phyloP scores from a whole-genome alignment of 2,797 vertebrate genomes.

The Setipinna tenuifilis region DNA sequence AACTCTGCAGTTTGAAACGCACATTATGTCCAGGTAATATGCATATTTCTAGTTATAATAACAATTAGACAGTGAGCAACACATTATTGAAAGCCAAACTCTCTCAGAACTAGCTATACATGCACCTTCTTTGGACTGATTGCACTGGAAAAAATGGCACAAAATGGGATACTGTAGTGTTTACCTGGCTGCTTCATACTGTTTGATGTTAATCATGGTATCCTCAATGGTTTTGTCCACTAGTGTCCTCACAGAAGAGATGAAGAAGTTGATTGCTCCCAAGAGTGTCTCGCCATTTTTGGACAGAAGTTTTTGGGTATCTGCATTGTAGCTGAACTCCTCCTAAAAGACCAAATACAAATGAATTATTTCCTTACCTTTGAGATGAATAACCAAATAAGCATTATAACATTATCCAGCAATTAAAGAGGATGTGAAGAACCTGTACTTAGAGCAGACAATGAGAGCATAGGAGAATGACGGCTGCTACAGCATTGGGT shows the following conservation, averaged over 20 bases:
- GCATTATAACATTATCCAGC: not conserved
- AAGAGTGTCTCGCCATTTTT: conserved; percentile 98
- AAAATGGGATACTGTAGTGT: not conserved
- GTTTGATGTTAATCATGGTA: conserved; percentile 95
- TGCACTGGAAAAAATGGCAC: not conserved
- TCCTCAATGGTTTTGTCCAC: conserved; percentile 99
- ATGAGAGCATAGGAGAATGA: not conserved
- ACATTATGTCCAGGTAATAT: not conserved
- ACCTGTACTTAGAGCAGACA: not conserved
- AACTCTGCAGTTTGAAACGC: conserved; percentile 71
- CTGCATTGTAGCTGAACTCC: conserved; percentile 98
- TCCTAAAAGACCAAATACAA: conserved; percentile 77
- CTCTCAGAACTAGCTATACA: too few relatives aligned
- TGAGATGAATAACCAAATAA: not conserved
- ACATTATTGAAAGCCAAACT: not conserved
- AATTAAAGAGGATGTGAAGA: not conserved
- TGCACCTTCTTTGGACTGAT: not conserved
- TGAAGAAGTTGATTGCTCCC: conserved; percentile 96
- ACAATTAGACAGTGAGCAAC: not conserved
- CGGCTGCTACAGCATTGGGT: not conserved
- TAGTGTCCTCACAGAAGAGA: conserved; percentile 91
- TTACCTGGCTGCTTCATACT: conserved; percentile 95
- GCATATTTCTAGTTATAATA: not conserved
- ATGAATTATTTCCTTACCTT: not conserved
- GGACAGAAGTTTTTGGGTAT: conserved; percentile 95